Conservation (phyloP, 2,797 vertebrate species). For the Presbytis comata region DNA sequence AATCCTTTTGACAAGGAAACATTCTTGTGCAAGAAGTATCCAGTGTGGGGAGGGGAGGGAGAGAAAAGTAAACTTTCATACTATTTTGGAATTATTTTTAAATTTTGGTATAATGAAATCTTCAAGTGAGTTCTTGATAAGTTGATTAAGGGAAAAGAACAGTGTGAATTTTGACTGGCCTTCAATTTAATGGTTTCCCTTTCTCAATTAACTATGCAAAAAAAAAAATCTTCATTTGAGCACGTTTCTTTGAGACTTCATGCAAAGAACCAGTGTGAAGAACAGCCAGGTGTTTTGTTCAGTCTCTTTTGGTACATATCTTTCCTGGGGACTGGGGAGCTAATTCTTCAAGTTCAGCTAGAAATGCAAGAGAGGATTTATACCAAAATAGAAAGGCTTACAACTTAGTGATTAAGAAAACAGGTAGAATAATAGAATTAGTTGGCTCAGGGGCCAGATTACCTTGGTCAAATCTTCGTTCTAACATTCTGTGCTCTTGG, state of each 20-base stretch:
- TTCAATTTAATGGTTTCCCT: constrained; percentile 21
- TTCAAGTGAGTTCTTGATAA: not conserved
- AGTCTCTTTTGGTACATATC: not conserved
- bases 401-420: constrained; percentile 3
- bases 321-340: not conserved
- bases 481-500: not conserved
- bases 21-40: not conserved
- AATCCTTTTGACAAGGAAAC: constrained; percentile 34
- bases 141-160: not conserved
- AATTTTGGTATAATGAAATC: not conserved
- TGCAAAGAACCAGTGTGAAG: not conserved
- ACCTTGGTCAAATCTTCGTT: constrained; percentile 16
- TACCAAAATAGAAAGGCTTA: constrained; percentile 1
- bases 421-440: constrained; percentile 7
- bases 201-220: not conserved
- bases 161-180: not conserved
- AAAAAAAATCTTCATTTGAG: not conserved
- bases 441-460: not conserved
- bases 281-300: not conserved
- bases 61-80: not conserved
- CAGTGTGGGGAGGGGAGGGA: too few relatives aligned
- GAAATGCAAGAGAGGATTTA: not conserved
- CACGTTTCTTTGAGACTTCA: not conserved
- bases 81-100: not conserved
- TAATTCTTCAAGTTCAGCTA: not conserved